A percentile compares a stretch with the other conserved stretches of the same genome.
These are phyloP conservation scores for Oligia fasciuncula DNA, from an alignment of 2,888 invertebrate genomes.

Conservation along the genomic window DNA sequence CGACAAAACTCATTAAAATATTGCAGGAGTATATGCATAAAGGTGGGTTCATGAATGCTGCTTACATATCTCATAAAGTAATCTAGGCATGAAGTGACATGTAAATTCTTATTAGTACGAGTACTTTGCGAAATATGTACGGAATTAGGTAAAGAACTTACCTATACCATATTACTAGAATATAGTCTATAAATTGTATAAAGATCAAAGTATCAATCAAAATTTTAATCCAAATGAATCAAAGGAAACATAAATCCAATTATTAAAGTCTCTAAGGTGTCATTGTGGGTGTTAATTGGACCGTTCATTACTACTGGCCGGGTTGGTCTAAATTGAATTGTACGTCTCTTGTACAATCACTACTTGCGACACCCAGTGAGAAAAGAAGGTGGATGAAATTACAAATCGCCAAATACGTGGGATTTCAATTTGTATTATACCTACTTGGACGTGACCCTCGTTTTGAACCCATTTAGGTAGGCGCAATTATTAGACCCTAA, in stretches of 20 bases:
- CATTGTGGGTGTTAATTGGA: slow-evolving; percentile 61
- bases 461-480: slow-evolving; percentile 34
- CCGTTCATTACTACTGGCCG: slow-evolving; percentile 43
- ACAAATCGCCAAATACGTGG: slow-evolving; percentile 65
- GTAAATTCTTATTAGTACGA: slow-evolving; percentile 40
- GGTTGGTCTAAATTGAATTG: slow-evolving; percentile 56
- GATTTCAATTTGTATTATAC: slow-evolving; percentile 61
- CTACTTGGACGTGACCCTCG: slow-evolving; percentile 25
- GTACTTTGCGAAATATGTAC: slow-evolving; percentile 41
- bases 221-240: slow-evolving; percentile 31
- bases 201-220: slow-evolving; percentile 32
- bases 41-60: slow-evolving; percentile 38
- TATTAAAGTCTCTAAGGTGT: slow-evolving; percentile 53
- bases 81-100: slow-evolving; percentile 33
- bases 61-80: slow-evolving; percentile 46
- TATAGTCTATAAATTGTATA: slow-evolving; percentile 5
- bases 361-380: slow-evolving; percentile 59
- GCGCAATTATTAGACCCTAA: slow-evolving; percentile 43
- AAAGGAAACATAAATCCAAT: slow-evolving; percentile 52
- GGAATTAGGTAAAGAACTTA: slow-evolving; percentile 9
- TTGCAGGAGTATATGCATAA: slow-evolving; percentile 24
- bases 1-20: slow-evolving; percentile 6
- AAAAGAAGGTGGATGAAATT: slow-evolving; percentile 62
- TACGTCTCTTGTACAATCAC: slow-evolving; percentile 59
- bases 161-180: slow-evolving; percentile 1